These are phyloP conservation scores for Aquatica leii DNA, from an alignment of 2,888 invertebrate species.

Conservation along the genomic window DNA sequence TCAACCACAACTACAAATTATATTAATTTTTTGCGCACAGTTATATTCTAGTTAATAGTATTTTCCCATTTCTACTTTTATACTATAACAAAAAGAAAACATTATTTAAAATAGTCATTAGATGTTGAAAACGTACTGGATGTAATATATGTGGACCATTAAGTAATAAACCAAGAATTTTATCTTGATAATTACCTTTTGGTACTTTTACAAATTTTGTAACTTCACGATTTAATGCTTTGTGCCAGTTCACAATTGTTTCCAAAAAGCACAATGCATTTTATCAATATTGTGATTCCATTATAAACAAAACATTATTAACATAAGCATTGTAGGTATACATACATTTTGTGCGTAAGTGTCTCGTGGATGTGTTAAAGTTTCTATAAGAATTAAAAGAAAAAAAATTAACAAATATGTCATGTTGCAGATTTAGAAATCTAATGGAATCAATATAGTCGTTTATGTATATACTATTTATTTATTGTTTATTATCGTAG, in stretches of 20 bases:
- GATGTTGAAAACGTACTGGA: slow-evolving; percentile 47
- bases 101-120: slow-evolving; percentile 29
- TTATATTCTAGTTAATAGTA: slow-evolving; percentile 25
- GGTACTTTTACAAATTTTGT: slow-evolving; percentile 25
- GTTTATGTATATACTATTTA: slow-evolving; percentile 46
- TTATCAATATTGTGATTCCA: slow-evolving; percentile 48
- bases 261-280: slow-evolving; percentile 31
- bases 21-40: background rate
- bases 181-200: slow-evolving; percentile 21
- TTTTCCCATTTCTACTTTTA: slow-evolving; percentile 52
- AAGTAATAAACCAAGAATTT: slow-evolving; percentile 32
- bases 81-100: slow-evolving; percentile 39
- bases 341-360: slow-evolving; percentile 37
- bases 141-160: slow-evolving; percentile 56
- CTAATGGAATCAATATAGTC: slow-evolving; percentile 39
- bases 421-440: slow-evolving; percentile 51
- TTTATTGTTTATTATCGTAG: slow-evolving; percentile 38
- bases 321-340: slow-evolving; percentile 38
- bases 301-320: slow-evolving; percentile 43
- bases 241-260: slow-evolving; percentile 28
- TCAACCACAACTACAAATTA: background rate
- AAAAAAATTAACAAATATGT: slow-evolving; percentile 47
- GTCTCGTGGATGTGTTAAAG: slow-evolving; percentile 49
- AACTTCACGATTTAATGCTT: slow-evolving; percentile 24
- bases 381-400: slow-evolving; percentile 44